Evolutionary conservation across 2,888 invertebrate species (phyloP).

Genomic region (Protodeltote pygarga): DNA sequence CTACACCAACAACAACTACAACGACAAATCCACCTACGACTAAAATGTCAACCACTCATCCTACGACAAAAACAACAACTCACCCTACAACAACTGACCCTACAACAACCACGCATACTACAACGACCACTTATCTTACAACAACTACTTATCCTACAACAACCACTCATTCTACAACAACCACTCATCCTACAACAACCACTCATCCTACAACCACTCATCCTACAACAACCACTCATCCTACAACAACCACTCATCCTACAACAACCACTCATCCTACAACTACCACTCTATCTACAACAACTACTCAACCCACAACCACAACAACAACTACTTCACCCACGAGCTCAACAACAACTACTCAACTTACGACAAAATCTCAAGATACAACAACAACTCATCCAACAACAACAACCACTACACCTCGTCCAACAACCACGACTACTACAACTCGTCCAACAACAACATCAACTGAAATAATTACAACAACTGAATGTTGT

Average conservation of each 20-base stretch:
- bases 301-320: not conserved
- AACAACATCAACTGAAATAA: slow-evolving; percentile 3
- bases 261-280: not conserved
- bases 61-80: not conserved
- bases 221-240: not conserved
- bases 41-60: no score
- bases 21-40: no score
- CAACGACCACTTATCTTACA: not conserved
- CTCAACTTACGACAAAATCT: not conserved
- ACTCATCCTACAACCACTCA: not conserved
- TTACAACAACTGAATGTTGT: slow-evolving; percentile 14
- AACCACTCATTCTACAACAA: no score
- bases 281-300: not conserved
- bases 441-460: not conserved
- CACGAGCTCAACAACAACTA: not conserved
- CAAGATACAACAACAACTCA: not conserved
- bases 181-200: not conserved
- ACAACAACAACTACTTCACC: not conserved
- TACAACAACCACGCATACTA: not conserved
- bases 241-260: not conserved
- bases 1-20: not conserved
- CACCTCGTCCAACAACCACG: not conserved
- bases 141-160: not conserved
- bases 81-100: not conserved
- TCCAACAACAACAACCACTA: not conserved